Conservation (phyloP, 2,113 vertebrate species). For the Accipiter virgatus region DNA sequence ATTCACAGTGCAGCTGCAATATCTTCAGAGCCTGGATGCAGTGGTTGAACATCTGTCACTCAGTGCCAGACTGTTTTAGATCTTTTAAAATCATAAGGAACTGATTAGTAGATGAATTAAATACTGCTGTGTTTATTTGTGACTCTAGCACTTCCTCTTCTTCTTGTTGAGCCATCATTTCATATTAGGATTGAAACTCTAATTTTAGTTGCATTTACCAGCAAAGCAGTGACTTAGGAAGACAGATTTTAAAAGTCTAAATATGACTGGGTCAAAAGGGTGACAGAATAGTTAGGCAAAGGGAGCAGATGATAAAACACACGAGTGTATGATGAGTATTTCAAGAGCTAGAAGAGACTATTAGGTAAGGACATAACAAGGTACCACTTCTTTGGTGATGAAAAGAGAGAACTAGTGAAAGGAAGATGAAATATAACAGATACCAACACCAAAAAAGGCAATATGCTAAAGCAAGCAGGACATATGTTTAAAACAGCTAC, state of each 20-base stretch:
- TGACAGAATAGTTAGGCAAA: neutral
- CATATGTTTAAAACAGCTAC: neutral
- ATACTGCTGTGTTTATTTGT: neutral
- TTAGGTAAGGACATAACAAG: neutral
- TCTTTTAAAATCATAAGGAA: neutral
- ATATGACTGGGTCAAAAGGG: neutral
- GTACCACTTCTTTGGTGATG: neutral
- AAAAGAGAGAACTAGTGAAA: neutral
- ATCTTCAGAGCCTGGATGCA: neutral
- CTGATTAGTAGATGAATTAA: neutral
- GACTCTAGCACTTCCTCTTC: slow-evolving; percentile 18
- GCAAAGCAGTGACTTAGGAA: neutral
- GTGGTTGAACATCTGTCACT: neutral
- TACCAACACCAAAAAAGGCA: neutral
- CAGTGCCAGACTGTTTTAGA: neutral
- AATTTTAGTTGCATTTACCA: slow-evolving; percentile 17
- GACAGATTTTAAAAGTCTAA: neutral
- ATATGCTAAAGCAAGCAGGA: neutral
- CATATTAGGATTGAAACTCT: neutral
- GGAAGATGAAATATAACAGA: neutral
- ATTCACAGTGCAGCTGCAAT: slow-evolving; percentile 8
- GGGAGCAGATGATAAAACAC: neutral
- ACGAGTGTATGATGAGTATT: neutral
- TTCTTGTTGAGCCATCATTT: slow-evolving; percentile 46
- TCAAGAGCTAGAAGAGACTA: neutral